Evolutionary conservation across 2,888 invertebrate genomes (phyloP).

Genomic region (Andricus curvator): DNA sequence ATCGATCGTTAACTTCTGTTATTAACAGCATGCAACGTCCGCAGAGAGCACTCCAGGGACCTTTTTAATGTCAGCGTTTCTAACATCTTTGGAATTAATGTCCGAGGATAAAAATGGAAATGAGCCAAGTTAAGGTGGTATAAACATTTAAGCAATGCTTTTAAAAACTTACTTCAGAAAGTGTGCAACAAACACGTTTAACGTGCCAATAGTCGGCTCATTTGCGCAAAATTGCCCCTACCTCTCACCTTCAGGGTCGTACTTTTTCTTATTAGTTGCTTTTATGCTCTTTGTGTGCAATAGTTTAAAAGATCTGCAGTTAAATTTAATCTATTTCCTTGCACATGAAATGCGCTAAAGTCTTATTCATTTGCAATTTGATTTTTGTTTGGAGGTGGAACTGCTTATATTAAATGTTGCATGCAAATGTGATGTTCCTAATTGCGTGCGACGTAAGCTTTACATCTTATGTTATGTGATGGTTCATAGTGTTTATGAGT

Average conservation of each 20-base stretch:
- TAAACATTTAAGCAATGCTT: neutral
- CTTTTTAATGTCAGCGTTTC: constrained; percentile 31
- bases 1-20: constrained; percentile 26
- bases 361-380: too few species aligned
- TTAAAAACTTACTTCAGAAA: constrained; percentile 12
- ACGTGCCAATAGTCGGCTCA: too few species aligned
- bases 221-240: too few species aligned
- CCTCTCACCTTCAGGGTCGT: neutral
- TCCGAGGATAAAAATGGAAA: neutral
- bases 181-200: constrained; percentile 18
- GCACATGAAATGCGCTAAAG: too few species aligned
- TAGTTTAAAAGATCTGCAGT: too few species aligned
- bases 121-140: neutral
- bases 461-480: too few species aligned
- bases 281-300: neutral
- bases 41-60: constrained; percentile 4
- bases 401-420: too few species aligned
- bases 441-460: too few species aligned
- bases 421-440: too few species aligned
- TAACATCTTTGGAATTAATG: neutral
- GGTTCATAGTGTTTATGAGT: too few species aligned
- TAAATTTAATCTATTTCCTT: too few species aligned
- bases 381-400: too few species aligned
- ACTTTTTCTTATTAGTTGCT: neutral
- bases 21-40: constrained; percentile 14